These are phyloP conservation scores for Stomatorhinus ivindoensis DNA, from an alignment of 2,113 vertebrate genomes.

Conservation along the genomic window DNA sequence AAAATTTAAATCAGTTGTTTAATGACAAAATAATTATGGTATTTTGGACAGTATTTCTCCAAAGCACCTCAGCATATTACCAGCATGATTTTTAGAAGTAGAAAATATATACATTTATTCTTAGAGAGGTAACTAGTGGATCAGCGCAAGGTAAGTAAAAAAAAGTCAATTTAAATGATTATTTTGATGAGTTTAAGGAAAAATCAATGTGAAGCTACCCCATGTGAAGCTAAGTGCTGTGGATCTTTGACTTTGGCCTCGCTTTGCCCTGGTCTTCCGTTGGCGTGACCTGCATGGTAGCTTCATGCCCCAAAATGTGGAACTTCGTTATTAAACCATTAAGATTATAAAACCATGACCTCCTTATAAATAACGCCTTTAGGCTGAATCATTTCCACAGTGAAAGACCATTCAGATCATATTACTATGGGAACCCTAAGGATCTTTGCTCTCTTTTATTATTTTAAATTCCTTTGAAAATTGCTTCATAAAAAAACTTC, in stretches of 20 bases:
- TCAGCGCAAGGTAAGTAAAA: neutral
- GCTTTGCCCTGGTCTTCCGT: neutral
- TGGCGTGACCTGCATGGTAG: neutral
- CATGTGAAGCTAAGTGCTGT: neutral
- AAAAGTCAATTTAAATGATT: neutral
- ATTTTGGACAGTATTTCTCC: neutral
- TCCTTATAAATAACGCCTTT: neutral
- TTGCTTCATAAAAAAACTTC: neutral
- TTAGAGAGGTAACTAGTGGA: neutral
- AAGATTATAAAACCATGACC: neutral
- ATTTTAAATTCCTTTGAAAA: conserved; percentile 3
- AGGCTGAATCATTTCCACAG: neutral
- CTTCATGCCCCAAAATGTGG: neutral
- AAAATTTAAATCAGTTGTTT: neutral
- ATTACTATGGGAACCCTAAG: conserved; percentile 8
- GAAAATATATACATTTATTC: neutral
- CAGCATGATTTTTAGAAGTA: neutral
- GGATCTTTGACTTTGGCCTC: neutral
- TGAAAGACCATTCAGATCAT: neutral
- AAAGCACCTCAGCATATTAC: neutral
- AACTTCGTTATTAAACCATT: neutral
- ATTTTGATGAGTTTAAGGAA: neutral
- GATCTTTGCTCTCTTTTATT: neutral
- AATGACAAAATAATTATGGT: neutral
- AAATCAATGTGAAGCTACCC: neutral